Percentiles rank a stretch among this genome's conserved stretches.
These are phyloP conservation scores for Pholis gunnellus DNA, from an alignment of 2,113 vertebrate species.

Conservation along the genomic window DNA sequence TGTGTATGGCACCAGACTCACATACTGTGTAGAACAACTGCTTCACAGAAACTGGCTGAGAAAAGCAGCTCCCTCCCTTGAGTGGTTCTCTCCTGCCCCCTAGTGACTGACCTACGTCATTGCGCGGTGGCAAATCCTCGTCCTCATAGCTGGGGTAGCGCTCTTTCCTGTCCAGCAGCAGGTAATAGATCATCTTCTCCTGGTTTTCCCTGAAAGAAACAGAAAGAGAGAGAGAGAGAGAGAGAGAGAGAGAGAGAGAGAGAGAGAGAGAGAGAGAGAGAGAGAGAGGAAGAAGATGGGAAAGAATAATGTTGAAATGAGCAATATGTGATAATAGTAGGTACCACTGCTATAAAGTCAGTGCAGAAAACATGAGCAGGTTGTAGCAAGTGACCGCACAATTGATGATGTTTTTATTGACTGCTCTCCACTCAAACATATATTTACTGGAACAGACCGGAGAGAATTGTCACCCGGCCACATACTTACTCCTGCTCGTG, in stretches of 20 bases:
- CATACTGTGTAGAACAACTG: neutral
- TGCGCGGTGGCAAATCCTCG: constrained; percentile 91
- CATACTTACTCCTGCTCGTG: neutral
- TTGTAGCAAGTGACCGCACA: neutral
- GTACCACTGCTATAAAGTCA: neutral
- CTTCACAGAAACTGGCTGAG: constrained; percentile 1
- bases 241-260: too few relatives aligned
- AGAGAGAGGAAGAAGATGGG: too few relatives aligned
- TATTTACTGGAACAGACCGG: neutral
- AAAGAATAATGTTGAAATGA: too few relatives aligned
- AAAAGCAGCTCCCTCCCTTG: constrained; percentile 1
- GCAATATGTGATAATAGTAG: neutral
- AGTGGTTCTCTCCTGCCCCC: constrained; percentile 62
- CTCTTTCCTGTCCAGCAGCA: constrained; percentile 93
- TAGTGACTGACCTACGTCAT: constrained; percentile 88
- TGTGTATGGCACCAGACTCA: neutral
- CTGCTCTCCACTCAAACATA: neutral
- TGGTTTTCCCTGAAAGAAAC: constrained; percentile 88
- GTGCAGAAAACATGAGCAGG: neutral
- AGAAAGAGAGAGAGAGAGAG: constrained; percentile 1
- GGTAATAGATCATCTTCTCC: constrained; percentile 96
- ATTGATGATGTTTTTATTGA: neutral
- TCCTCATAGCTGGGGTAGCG: constrained; percentile 95
- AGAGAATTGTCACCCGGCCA: neutral
- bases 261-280: neutral